phyloP scores from a whole-genome alignment of 1,140 invertebrate species.

The Neuroterus valhalla region DNA sequence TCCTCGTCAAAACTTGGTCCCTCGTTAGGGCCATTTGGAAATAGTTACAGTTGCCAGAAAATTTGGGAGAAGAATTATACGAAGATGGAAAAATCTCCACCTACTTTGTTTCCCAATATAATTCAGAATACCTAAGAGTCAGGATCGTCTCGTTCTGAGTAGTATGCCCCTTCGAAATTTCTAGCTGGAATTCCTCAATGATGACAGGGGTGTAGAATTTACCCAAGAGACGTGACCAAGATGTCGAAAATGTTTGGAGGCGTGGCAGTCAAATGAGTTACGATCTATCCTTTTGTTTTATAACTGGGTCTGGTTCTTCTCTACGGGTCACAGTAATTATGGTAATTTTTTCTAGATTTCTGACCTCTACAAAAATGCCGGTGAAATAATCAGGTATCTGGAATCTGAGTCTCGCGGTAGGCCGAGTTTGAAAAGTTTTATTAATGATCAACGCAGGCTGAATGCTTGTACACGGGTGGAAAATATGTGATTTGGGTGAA shows the following conservation, averaged over 20 bases:
- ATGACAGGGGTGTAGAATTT: constrained; percentile 22
- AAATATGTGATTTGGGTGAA: constrained; percentile 7
- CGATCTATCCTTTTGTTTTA: constrained; percentile 37
- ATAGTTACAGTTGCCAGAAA: too few relatives aligned
- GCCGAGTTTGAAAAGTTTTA: neutral
- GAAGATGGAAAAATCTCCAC: too few relatives aligned
- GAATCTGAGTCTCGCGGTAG: neutral
- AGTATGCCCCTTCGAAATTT: neutral
- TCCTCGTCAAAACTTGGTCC: too few relatives aligned
- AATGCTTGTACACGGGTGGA: constrained; percentile 17
- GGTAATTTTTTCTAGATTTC: constrained; percentile 35
- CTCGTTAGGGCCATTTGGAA: too few relatives aligned
- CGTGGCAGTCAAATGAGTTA: constrained; percentile 42
- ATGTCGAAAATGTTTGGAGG: constrained; percentile 37
- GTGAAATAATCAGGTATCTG: neutral
- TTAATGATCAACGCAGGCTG: constrained; percentile 3
- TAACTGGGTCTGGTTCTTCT: neutral
- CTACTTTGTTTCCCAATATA: too few relatives aligned
- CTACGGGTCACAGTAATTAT: constrained; percentile 40
- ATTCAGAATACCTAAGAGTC: too few relatives aligned
- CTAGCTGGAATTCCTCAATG: constrained; percentile 1
- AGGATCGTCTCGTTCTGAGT: too few relatives aligned
- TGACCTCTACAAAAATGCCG: constrained; percentile 1
- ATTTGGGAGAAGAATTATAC: too few relatives aligned
- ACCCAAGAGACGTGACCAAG: constrained; percentile 31